Conservation (phyloP, 2,113 vertebrate genomes). For the Eurystomus gularis region DNA sequence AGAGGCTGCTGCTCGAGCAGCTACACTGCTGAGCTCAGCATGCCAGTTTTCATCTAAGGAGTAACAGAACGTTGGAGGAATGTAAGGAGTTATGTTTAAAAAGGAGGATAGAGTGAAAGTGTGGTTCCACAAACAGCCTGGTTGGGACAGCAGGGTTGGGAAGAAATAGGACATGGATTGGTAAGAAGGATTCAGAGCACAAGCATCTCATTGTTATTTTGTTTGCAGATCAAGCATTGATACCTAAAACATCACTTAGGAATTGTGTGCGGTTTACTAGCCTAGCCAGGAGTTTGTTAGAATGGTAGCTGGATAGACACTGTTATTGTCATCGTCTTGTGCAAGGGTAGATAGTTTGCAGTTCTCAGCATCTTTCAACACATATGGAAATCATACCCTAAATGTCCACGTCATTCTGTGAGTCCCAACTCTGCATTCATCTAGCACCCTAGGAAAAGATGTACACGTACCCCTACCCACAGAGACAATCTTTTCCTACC, state of each 20-base stretch:
- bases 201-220: background rate
- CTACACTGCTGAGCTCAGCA: background rate
- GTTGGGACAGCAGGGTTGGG: background rate
- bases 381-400: fast-evolving
- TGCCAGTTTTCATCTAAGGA: background rate
- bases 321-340: background rate
- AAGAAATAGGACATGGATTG: background rate
- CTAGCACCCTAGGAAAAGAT: background rate
- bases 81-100: fast-evolving
- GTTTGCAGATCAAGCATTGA: background rate
- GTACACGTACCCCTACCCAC: background rate
- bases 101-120: background rate
- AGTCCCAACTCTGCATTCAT: background rate
- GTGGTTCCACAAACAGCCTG: background rate
- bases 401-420: background rate
- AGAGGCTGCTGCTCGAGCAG: background rate
- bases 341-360: background rate
- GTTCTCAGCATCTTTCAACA: background rate
- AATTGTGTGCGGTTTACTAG: background rate
- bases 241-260: background rate
- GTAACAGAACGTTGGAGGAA: background rate
- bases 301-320: background rate
- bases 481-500: background rate
- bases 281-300: background rate
- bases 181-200: background rate